Percentiles rank a stretch among this genome's conserved stretches.
phyloP scores from a whole-genome alignment of 2,113 vertebrate genomes.

The Aspiorhynchus laticeps region DNA sequence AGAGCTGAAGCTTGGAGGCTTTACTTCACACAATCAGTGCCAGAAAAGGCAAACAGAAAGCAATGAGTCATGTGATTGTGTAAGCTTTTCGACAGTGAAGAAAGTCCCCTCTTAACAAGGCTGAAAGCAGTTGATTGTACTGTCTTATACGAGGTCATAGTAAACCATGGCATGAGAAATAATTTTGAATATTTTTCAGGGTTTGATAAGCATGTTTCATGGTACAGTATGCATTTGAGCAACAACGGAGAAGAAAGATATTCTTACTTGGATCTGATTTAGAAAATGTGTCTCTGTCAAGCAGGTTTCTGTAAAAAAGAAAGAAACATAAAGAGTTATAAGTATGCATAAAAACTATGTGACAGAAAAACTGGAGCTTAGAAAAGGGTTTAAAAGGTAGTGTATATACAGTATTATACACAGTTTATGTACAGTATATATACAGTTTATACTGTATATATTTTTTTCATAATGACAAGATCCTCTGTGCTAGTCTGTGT shows the following conservation, averaged over 20 bases:
- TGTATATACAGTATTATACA: no score
- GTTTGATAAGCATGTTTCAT: not conserved
- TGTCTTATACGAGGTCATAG: not conserved
- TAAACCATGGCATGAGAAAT: not conserved
- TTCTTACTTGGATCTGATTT: slow-evolving; percentile 94
- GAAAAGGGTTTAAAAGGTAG: not conserved
- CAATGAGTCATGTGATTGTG: slow-evolving; percentile 51
- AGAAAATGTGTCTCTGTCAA: slow-evolving; percentile 96
- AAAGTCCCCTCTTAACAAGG: slow-evolving; percentile 25
- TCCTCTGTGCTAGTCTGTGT: not conserved
- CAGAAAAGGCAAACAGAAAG: slow-evolving; percentile 58
- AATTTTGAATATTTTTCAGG: not conserved
- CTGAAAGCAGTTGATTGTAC: slow-evolving; percentile 4
- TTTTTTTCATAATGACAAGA: not conserved
- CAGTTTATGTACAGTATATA: no score
- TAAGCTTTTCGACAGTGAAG: slow-evolving; percentile 31
- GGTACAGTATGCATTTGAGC: not conserved
- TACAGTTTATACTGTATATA: no score
- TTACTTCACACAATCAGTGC: slow-evolving; percentile 52
- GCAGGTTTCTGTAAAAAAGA: slow-evolving; percentile 77
- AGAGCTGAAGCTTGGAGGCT: slow-evolving; percentile 46
- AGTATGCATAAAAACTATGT: not conserved
- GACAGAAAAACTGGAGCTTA: not conserved
- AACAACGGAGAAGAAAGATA: not conserved
- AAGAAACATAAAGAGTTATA: slow-evolving; percentile 31